phyloP scores from a whole-genome alignment of 2,888 invertebrate genomes.

The Polydrusus cervinus region DNA sequence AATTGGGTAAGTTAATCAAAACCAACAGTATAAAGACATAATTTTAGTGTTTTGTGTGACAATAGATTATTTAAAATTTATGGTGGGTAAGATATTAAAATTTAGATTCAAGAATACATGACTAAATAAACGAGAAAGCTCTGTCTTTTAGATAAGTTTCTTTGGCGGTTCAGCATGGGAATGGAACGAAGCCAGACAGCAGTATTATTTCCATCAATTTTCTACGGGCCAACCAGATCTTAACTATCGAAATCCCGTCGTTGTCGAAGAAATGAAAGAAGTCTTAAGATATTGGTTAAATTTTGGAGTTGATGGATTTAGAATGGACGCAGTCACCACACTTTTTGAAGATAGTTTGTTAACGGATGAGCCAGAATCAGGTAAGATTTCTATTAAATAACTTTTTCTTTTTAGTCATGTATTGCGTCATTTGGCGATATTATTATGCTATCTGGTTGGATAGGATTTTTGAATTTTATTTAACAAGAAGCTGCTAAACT shows the following conservation, averaged over 20 bases:
- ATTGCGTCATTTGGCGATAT: too few species aligned
- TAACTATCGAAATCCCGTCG: too few species aligned
- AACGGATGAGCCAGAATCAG: constrained; percentile 68
- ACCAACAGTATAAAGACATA: not conserved
- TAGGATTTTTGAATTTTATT: too few species aligned
- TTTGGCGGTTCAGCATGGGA: constrained; percentile 65
- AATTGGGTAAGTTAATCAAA: constrained; percentile 24
- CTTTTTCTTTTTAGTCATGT: too few species aligned
- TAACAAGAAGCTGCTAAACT: too few species aligned
- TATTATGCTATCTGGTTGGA: too few species aligned
- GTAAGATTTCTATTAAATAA: constrained; percentile 49
- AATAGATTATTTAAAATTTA: too few species aligned
- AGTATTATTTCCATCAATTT: constrained; percentile 68
- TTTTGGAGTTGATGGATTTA: too few species aligned
- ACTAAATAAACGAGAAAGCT: constrained; percentile 57
- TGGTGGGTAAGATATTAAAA: not conserved
- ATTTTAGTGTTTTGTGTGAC: too few species aligned
- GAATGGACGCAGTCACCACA: constrained; percentile 68
- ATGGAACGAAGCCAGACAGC: constrained; percentile 77
- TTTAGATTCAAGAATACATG: not conserved
- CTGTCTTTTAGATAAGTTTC: constrained; percentile 59
- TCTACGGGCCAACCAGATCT: too few species aligned
- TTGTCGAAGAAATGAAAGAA: too few species aligned
- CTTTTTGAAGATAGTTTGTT: constrained; percentile 69
- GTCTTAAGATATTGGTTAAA: too few species aligned